These are phyloP conservation scores for Rhinolophus ferrumequinum DNA, from an alignment of 2,113 vertebrate species.

Conservation along the genomic window DNA sequence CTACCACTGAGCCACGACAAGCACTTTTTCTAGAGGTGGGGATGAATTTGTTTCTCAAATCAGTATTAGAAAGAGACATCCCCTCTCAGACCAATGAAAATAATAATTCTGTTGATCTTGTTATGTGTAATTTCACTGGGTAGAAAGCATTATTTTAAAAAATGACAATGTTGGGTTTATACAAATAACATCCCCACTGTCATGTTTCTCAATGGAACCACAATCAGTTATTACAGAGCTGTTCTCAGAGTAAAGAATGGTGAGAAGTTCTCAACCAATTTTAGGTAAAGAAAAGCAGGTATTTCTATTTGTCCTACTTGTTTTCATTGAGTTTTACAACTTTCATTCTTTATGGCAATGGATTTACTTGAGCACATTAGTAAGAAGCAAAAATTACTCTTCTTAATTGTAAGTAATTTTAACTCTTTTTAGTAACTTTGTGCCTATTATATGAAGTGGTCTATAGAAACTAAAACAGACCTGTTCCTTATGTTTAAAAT, in stretches of 20 bases:
- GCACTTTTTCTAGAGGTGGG: not conserved
- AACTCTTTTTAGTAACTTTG: not conserved
- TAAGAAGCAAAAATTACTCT: slow-evolving; percentile 23
- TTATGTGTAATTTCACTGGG: not conserved
- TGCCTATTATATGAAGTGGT: not conserved
- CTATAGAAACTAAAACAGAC: not conserved
- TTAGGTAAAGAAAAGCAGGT: not conserved
- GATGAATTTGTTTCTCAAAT: not conserved
- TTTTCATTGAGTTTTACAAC: not conserved
- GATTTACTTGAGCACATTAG: not conserved
- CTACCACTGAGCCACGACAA: not conserved
- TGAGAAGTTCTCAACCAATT: not conserved
- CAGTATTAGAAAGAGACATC: not conserved
- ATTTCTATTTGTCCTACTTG: not conserved
- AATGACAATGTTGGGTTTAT: not conserved
- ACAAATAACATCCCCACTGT: not conserved
- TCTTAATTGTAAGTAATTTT: not conserved
- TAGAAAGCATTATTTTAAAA: not conserved
- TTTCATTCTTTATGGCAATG: not conserved
- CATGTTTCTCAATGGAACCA: not conserved
- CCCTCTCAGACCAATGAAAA: not conserved
- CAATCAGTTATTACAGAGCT: not conserved
- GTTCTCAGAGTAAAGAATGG: not conserved
- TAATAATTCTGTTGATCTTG: not conserved
- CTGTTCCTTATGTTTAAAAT: not conserved